These are phyloP conservation scores for Anhinga rufa DNA, from an alignment of 2,113 vertebrate genomes.

Conservation along the genomic window DNA sequence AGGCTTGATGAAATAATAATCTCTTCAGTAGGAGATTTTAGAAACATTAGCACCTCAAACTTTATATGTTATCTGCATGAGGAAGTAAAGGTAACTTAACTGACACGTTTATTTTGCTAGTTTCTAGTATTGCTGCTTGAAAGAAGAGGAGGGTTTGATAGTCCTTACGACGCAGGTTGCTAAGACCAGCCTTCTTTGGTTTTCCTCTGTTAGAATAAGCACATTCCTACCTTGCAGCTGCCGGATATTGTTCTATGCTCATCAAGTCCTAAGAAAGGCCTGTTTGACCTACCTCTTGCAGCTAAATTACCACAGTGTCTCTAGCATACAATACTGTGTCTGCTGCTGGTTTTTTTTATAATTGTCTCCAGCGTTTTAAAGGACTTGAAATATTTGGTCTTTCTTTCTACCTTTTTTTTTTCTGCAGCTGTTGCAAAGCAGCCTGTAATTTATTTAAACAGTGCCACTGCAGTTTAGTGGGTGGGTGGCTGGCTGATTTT, in stretches of 20 bases:
- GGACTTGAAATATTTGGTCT: not conserved
- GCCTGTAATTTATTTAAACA: not conserved
- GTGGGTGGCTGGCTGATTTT: conserved; percentile 47
- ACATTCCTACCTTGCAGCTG: conserved; percentile 50
- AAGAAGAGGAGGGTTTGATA: not conserved
- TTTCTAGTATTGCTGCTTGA: not conserved
- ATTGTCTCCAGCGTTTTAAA: not conserved
- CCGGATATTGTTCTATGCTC: not conserved
- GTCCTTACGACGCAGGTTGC: not conserved
- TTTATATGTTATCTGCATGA: not conserved
- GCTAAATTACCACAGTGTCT: not conserved
- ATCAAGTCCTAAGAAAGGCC: not conserved
- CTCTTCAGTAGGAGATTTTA: not conserved
- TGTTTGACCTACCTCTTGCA: not conserved
- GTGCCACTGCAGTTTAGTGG: conserved; percentile 16
- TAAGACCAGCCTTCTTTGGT: not conserved
- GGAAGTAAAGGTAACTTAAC: not conserved
- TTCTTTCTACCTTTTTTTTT: not conserved
- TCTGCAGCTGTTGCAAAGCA: not conserved
- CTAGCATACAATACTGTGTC: not conserved
- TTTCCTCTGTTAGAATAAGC: not conserved
- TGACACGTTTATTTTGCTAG: not conserved
- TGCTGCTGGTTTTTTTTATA: not conserved
- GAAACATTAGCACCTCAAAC: not conserved
- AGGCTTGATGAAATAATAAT: not conserved